Evolutionary conservation across 2,888 invertebrate species (phyloP), one percentile per base, ranked within the genome.

Genomic region (Dyspetes luteomarginatus): DNA sequence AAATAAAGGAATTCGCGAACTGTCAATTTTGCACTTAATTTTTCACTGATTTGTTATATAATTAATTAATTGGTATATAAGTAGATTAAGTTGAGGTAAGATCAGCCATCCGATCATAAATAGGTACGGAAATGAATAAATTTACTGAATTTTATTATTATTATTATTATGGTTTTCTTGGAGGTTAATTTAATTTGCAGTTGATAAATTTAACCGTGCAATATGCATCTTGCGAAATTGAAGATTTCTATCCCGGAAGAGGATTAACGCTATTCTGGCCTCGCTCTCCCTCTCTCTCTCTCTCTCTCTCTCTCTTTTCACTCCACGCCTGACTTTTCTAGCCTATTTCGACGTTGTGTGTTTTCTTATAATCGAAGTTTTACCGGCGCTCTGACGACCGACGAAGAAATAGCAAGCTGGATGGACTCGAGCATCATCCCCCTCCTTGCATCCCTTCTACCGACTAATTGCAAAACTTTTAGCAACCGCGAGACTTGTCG

Each of bases 381-480:
- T 41, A 58, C 68, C 56, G 60, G 26, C 30, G 45, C 65, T 65
- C 28, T n/a, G n/a, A n/a, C 45, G 55, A 77, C 64, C 73, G 48
- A 62, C 67, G 74, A 67, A 74, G 79, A 64, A 76, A 76, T 48
- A 62, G 56, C 43, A 48, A 72, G 60, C 43, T 41, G 52, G 28
- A 52, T 30, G 58, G 30, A 50, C 17, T 48, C 50, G 41, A 71
- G 62, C 26, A 69, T 45, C 62, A 52, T 72, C 22, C 45, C 41
- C 26, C 0, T 43, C 58, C 28, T 45, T n/a, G 4, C 62, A n/a
- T 24, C 30, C 7, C 17, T 60, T 9, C 52, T 19, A 5, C 26
- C 28, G 58, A 80, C 77, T 83, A 83, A 83, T 82, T 83, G 73
- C 78, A 78, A 83, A 83, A 83, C 58, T 83, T 83, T 82, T 69